These are phyloP conservation scores for Rhagonycha fulva DNA, from an alignment of 2,888 invertebrate genomes.

Conservation along the genomic window DNA sequence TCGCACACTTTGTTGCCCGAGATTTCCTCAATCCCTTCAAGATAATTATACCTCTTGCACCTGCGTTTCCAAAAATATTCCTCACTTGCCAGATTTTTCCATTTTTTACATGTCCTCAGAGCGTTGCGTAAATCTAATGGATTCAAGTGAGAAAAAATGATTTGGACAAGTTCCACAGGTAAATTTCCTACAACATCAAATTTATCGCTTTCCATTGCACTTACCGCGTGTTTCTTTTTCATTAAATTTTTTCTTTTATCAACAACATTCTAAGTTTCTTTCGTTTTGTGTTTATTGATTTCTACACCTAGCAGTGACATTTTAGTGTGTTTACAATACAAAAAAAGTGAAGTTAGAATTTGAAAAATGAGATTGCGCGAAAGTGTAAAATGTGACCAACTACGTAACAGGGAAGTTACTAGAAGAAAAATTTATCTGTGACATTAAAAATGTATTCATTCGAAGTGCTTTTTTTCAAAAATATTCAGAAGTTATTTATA, in stretches of 20 bases:
- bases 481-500: too few species aligned
- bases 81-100: neutral
- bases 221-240: too few species aligned
- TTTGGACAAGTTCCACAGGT: neutral
- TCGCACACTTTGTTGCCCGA: neutral
- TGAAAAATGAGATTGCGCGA: too few species aligned
- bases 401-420: too few species aligned
- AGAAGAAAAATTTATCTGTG: too few species aligned
- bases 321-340: too few species aligned
- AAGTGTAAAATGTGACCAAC: too few species aligned
- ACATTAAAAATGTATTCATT: too few species aligned
- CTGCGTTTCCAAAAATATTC: neutral
- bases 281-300: neutral
- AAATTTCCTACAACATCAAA: neutral
- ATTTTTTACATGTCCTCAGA: neutral
- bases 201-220: too few species aligned
- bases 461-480: too few species aligned
- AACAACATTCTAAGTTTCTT: neutral
- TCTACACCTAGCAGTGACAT: neutral
- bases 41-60: neutral
- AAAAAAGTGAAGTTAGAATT: too few species aligned
- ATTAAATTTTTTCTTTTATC: neutral
- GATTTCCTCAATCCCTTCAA: neutral
- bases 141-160: neutral
- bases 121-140: neutral